Evolutionary conservation across 1,140 invertebrate species (phyloP).

Genomic region (Zaprionus nigranus): DNA sequence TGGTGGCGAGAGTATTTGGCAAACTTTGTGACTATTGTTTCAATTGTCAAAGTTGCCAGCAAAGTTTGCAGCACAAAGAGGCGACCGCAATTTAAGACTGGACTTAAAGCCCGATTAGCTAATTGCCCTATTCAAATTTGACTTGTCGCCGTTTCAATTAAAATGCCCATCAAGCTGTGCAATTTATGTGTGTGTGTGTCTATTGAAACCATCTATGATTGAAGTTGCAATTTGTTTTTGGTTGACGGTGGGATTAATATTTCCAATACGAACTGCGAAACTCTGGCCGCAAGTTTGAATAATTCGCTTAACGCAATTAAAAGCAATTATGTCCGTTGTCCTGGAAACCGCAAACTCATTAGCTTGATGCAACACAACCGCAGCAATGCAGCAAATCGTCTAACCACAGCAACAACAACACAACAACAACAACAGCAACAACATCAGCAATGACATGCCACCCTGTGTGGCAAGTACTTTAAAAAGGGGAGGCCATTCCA

Average conservation of each 20-base stretch:
- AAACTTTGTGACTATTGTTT: constrained; percentile 67
- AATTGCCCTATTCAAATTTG: constrained; percentile 62
- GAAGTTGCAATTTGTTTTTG: not conserved
- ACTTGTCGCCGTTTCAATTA: constrained; percentile 61
- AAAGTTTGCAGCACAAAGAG: constrained; percentile 50
- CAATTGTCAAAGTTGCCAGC: constrained; percentile 58
- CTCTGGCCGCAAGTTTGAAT: constrained; percentile 61
- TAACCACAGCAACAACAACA: constrained; percentile 47
- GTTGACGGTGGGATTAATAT: not conserved
- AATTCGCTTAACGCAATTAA: constrained; percentile 81
- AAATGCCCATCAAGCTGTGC: constrained; percentile 27
- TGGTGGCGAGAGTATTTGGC: constrained; percentile 28
- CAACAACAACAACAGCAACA: no score
- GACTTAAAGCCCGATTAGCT: constrained; percentile 66
- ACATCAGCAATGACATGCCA: not conserved
- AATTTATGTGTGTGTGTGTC: constrained; percentile 4
- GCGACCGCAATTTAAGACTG: constrained; percentile 28
- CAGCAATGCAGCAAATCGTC: constrained; percentile 73
- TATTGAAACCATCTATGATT: not conserved
- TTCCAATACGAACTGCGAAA: not conserved
- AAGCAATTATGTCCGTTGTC: constrained; percentile 79
- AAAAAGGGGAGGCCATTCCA: not conserved
- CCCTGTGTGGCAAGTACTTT: constrained; percentile 1
- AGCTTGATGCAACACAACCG: constrained; percentile 77
- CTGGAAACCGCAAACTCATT: constrained; percentile 78